Conservation (phyloP, 2,797 vertebrate genomes). For the Xyrichtys novacula region DNA sequence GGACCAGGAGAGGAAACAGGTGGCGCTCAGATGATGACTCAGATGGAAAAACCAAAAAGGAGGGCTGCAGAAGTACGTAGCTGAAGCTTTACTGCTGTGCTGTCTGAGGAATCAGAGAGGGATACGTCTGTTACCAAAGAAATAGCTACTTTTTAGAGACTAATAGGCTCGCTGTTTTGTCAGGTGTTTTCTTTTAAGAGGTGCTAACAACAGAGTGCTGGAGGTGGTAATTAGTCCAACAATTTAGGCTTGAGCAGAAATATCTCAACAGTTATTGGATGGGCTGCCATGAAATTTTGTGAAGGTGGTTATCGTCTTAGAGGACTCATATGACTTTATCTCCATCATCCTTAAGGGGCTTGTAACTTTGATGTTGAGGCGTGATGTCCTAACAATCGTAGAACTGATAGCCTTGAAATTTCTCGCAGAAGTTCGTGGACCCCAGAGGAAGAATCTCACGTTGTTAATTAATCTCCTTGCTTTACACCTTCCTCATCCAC, state of each 20-base stretch:
- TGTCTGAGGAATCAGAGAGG: background rate
- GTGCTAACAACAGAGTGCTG: background rate
- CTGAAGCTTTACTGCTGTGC: background rate
- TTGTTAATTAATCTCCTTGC: too few relatives aligned
- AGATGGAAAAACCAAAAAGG: background rate
- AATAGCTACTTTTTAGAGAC: background rate
- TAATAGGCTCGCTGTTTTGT: background rate
- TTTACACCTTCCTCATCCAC: too few relatives aligned
- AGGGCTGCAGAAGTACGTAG: background rate
- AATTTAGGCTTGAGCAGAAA: background rate
- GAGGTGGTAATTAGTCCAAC: background rate
- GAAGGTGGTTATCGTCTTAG: too few relatives aligned
- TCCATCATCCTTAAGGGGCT: too few relatives aligned
- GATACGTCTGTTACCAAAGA: background rate
- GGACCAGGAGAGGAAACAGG: constrained; percentile 28
- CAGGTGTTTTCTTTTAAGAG: background rate
- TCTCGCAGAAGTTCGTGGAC: too few relatives aligned
- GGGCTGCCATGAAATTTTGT: too few relatives aligned
- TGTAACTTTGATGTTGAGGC: too few relatives aligned
- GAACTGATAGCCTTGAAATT: background rate
- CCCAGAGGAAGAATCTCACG: background rate
- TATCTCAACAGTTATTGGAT: background rate
- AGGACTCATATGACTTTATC: too few relatives aligned
- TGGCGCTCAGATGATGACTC: constrained; percentile 41
- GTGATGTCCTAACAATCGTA: too few relatives aligned